These are phyloP conservation scores for Fratercula arctica DNA, from an alignment of 2,797 vertebrate species.

Conservation along the genomic window DNA sequence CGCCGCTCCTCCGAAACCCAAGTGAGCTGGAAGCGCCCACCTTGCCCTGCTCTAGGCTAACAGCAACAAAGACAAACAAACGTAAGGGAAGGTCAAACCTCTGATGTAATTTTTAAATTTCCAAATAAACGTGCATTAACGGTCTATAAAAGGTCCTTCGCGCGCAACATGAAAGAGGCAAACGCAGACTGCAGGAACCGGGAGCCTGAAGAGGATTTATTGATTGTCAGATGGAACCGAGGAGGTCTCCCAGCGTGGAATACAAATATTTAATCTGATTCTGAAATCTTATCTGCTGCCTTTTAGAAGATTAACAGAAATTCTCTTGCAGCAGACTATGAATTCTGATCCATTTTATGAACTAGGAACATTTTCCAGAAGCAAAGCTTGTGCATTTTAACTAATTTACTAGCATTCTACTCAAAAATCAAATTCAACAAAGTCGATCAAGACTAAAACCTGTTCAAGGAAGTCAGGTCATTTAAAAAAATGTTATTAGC, in stretches of 20 bases:
- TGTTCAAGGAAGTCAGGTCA: neutral
- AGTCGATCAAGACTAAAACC: neutral
- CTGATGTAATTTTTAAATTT: neutral
- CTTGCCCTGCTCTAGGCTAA: neutral
- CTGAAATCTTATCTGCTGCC: slow-evolving; percentile 56
- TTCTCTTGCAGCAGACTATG: slow-evolving; percentile 8
- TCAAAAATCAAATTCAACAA: slow-evolving; percentile 27
- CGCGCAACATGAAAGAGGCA: neutral
- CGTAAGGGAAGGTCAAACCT: neutral
- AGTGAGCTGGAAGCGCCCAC: neutral
- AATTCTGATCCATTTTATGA: slow-evolving; percentile 41
- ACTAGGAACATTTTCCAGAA: slow-evolving; percentile 17
- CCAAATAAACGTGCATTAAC: neutral
- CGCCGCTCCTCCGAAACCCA: neutral
- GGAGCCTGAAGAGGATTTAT: neutral
- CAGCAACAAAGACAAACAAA: slow-evolving; percentile 17
- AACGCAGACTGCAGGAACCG: neutral
- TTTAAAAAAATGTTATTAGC: neutral
- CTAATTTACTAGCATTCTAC: neutral
- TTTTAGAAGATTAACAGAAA: slow-evolving; percentile 58
- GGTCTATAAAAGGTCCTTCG: neutral
- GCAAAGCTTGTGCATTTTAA: neutral
- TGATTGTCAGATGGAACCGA: slow-evolving; percentile 4
- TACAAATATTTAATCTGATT: slow-evolving; percentile 62
- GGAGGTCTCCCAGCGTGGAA: slow-evolving; percentile 30